A percentile compares a stretch with the other conserved stretches of the same genome.
These are phyloP conservation scores for Himalopsyche japonica DNA, from an alignment of 2,888 invertebrate species.

Conservation along the genomic window DNA sequence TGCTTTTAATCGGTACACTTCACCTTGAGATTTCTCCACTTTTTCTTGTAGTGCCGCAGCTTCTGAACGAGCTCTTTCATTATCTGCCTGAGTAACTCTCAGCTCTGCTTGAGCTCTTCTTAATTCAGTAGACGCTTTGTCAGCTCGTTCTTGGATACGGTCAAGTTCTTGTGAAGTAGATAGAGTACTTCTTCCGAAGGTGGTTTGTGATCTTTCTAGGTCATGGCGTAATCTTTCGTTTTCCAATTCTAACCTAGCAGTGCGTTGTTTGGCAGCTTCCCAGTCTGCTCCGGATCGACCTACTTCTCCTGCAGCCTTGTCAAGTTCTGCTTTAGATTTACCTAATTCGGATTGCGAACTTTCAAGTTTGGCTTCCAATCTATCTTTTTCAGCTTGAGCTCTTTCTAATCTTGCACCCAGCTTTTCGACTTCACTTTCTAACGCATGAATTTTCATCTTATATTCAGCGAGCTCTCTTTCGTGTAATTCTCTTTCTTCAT, in stretches of 20 bases:
- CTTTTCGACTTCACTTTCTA: slow-evolving; percentile 91
- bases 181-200: slow-evolving; percentile 80
- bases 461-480: slow-evolving; percentile 93
- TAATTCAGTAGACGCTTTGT: slow-evolving; percentile 82
- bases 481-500: slow-evolving; percentile 92
- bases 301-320: slow-evolving; percentile 83
- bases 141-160: slow-evolving; percentile 80
- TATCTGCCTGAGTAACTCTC: slow-evolving; percentile 88
- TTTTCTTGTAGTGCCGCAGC: slow-evolving; percentile 87
- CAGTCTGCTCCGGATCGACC: slow-evolving; percentile 88
- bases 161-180: slow-evolving; percentile 83
- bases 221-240: slow-evolving; percentile 88
- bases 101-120: slow-evolving; percentile 88
- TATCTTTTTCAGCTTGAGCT: slow-evolving; percentile 87
- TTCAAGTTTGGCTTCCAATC: slow-evolving; percentile 87
- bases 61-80: slow-evolving; percentile 82
- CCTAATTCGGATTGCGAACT: slow-evolving; percentile 92
- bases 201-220: slow-evolving; percentile 80
- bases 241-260: slow-evolving; percentile 85
- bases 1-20: slow-evolving; percentile 91
- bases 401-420: slow-evolving; percentile 84
- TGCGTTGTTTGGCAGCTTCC: slow-evolving; percentile 81
- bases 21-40: slow-evolving; percentile 91
- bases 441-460: slow-evolving; percentile 88
- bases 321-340: slow-evolving; percentile 91